Evolutionary conservation across 2,113 vertebrate genomes (phyloP).

Genomic region (Craseonycteris thonglongyai): DNA sequence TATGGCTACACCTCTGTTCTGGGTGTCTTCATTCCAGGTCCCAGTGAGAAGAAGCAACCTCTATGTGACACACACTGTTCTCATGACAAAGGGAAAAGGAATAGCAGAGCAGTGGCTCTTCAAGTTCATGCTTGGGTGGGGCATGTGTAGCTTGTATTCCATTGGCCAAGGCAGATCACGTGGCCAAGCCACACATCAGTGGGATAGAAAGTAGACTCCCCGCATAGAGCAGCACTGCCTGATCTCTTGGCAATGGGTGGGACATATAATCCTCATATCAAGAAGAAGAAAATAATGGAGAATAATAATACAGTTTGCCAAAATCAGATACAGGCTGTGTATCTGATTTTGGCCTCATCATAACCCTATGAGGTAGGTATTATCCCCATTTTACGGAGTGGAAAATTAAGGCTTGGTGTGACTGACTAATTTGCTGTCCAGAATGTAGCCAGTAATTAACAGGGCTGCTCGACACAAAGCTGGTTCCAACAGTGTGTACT

Average conservation of each 20-base stretch:
- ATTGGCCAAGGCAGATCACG: not conserved
- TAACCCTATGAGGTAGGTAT: not conserved
- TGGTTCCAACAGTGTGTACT: not conserved
- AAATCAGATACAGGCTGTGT: not conserved
- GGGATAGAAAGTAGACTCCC: not conserved
- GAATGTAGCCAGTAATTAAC: not conserved
- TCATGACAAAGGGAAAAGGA: not conserved
- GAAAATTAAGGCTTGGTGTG: not conserved
- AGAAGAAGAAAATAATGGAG: not conserved
- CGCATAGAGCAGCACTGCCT: not conserved
- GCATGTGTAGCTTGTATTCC: not conserved
- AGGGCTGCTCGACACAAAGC: not conserved
- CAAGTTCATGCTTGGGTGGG: not conserved
- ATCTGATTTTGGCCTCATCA: not conserved
- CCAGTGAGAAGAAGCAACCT: not conserved
- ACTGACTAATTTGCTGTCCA: not conserved
- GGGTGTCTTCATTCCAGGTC: not conserved
- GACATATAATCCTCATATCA: not conserved
- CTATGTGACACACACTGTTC: not conserved
- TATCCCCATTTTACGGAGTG: not conserved
- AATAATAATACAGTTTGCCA: not conserved
- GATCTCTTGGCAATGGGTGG: not conserved
- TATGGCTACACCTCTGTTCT: not conserved
- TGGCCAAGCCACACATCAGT: not conserved
- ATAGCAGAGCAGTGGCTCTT: not conserved